Conservation (phyloP, 1,140 invertebrate species). For the Platorchestia sp. region DNA sequence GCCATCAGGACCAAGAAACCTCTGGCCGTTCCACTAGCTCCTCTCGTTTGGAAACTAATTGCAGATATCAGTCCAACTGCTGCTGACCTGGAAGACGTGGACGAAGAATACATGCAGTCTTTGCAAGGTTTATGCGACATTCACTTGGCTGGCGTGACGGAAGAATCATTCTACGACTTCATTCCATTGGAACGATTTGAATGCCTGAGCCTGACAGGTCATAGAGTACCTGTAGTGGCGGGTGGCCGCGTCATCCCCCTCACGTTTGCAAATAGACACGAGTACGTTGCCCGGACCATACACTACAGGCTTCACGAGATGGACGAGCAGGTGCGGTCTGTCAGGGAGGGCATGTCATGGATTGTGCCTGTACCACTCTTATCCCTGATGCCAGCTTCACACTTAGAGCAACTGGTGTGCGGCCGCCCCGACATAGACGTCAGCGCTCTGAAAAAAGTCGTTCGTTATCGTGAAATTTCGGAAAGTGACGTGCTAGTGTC, state of each 20-base stretch:
- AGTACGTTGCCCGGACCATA: conserved; percentile 78
- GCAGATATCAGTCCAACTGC: conserved; percentile 76
- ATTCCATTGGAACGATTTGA: conserved; percentile 79
- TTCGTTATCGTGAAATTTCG: conserved; percentile 76
- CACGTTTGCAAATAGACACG: conserved; percentile 76
- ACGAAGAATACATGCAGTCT: conserved; percentile 77
- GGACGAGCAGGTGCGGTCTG: conserved; percentile 76
- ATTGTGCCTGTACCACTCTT: conserved; percentile 79
- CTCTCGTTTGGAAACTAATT: conserved; percentile 79
- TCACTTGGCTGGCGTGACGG: conserved; percentile 75
- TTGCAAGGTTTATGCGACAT: conserved; percentile 76
- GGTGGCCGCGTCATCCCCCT: conserved; percentile 77
- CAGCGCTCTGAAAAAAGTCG: conserved; percentile 77
- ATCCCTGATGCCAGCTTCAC: conserved; percentile 76
- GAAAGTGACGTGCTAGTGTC: conserved; percentile 76
- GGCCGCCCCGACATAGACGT: conserved; percentile 79
- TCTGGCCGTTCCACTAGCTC: conserved; percentile 77
- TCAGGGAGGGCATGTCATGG: conserved; percentile 79
- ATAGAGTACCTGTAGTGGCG: conserved; percentile 76
- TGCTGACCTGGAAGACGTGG: conserved; percentile 79
- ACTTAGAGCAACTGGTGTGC: conserved; percentile 79
- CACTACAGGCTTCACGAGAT: conserved; percentile 78
- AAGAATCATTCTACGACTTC: conserved; percentile 78
- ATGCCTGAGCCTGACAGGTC: conserved; percentile 77
- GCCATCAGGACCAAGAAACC: conserved; percentile 77